Percentiles rank a stretch among this genome's conserved stretches.
Conservation (phyloP, 2,113 vertebrate species). For the Ursus arctos region DNA sequence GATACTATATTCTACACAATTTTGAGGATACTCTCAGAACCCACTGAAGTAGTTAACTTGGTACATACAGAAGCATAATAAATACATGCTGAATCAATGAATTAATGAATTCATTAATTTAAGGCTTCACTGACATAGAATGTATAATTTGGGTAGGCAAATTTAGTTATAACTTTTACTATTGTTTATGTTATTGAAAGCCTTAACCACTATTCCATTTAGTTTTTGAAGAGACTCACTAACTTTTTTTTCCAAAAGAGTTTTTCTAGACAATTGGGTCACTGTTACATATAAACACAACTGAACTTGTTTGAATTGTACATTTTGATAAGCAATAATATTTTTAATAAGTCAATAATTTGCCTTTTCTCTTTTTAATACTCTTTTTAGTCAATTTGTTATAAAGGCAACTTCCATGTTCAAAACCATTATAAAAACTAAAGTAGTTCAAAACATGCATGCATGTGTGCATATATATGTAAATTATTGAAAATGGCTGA, state of each 20-base stretch:
- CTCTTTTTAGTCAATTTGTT: neutral
- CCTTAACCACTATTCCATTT: neutral
- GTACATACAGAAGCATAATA: neutral
- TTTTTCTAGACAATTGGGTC: neutral
- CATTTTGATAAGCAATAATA: neutral
- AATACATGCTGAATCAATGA: neutral
- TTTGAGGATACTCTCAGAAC: neutral
- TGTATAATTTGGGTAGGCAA: neutral
- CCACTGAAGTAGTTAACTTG: neutral
- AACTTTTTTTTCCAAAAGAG: neutral
- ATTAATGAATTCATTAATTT: neutral
- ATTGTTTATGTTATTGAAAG: neutral
- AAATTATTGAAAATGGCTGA: neutral
- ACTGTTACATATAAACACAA: neutral
- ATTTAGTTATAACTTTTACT: neutral
- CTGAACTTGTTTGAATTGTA: neutral
- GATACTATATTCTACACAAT: neutral
- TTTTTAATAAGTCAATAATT: neutral
- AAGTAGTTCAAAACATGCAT: neutral
- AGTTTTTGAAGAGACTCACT: constrained; percentile 9
- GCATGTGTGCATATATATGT: neutral
- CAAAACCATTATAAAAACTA: neutral
- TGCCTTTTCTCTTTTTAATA: neutral
- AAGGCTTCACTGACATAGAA: constrained; percentile 21
- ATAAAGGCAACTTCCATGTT: neutral